Evolutionary conservation across 2,888 invertebrate species (phyloP), one percentile per base, ranked within the genome.

Genomic region (Autographa pulchrina): DNA sequence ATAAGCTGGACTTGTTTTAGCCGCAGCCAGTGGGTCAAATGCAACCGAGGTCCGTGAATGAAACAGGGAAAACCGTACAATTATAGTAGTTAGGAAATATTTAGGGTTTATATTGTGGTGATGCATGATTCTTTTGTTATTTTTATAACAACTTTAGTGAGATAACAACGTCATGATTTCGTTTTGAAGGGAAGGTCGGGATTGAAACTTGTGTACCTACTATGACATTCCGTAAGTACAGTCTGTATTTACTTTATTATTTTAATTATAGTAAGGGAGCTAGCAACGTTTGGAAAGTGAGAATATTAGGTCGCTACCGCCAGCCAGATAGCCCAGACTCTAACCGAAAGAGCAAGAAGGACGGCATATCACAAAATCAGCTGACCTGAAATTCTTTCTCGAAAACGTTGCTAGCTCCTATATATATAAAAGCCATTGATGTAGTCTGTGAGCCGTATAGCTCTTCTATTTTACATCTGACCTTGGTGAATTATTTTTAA

Each of bases 11-110:
- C 38, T 8, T 8, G 38, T 61, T 25, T 25, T 25, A 25, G 25
- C 25, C 3, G 9, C 32, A 18, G 18, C 38, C 20, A 66, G 68
- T 74, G 38, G 80, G 77, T 73, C 75, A 75, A 9, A 59, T n/a
- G 20, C 64, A 74, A 70, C 69, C 32, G 5, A 48, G 20, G 13
- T 65, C 67, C 60, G 72, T 69, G 64, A 68, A 70, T 77, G 68
- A 71, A 68, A 25, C 38, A 58, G 60, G 65, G 61, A 64, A 74
- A 66, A 58, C 54, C 43, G 48, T 63, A 54, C 56, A 41, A 11
- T 52, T 32, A 18, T 62, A 9, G 2, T 56, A 13, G n/a, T 59
- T 56, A 25, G 4, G 54, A 13, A 56, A 20, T 56, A 9, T 20
- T 56, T 25, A 13, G 20, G 11, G 54, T 25, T 20, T 20, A 56